phyloP scores from a whole-genome alignment of 2,113 vertebrate species.

The Chloropsis hardwickii region DNA sequence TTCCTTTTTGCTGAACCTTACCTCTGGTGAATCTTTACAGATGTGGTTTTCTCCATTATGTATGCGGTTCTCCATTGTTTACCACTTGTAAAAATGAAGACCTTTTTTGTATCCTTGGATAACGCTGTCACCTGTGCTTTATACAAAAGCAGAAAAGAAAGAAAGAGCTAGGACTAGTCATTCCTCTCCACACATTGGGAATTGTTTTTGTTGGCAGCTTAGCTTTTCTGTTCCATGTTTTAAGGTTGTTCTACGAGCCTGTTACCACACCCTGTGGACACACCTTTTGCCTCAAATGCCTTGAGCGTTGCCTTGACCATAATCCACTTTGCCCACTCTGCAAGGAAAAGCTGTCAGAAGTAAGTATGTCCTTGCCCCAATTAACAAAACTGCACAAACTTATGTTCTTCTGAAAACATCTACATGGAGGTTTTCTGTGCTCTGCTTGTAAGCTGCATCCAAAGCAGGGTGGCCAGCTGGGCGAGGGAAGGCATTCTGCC shows the following conservation, averaged over 20 bases:
- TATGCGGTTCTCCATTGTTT: neutral
- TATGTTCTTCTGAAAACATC: neutral
- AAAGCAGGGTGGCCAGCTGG: neutral
- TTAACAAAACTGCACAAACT: neutral
- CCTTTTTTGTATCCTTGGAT: neutral
- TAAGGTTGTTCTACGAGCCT: slow-evolving; percentile 91
- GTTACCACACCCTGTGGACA: slow-evolving; percentile 91
- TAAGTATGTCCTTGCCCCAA: slow-evolving; percentile 30
- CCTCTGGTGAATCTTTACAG: neutral
- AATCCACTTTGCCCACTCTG: slow-evolving; percentile 89
- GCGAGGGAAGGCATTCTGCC: neutral
- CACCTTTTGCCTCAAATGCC: slow-evolving; percentile 93
- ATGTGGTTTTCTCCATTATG: neutral
- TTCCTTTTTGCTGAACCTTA: neutral
- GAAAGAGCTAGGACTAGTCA: neutral
- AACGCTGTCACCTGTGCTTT: neutral
- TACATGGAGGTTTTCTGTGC: neutral
- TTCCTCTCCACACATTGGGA: neutral
- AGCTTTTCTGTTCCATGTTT: neutral
- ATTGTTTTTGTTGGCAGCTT: neutral
- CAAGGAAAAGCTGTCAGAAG: slow-evolving; percentile 90
- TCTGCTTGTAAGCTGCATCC: neutral
- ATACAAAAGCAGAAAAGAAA: neutral
- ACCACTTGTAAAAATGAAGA: neutral
- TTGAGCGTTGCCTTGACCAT: slow-evolving; percentile 91